Base-by-base conservation (phyloP, 2,113 vertebrate genomes). In the Myotis yumanensis region DNA sequence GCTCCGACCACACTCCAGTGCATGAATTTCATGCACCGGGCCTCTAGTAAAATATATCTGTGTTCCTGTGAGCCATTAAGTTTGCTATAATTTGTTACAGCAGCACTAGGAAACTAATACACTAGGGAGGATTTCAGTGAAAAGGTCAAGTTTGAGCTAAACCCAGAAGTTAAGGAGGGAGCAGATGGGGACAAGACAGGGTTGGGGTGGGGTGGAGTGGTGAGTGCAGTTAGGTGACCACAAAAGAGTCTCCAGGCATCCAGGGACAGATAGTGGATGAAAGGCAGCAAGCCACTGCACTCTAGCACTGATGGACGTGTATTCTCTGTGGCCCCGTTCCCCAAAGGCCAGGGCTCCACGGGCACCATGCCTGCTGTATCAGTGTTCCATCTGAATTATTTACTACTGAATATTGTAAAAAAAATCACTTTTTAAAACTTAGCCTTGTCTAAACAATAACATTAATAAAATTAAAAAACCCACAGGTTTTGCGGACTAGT, bases 291-390 rank as follows among this genome's bases (percentile, higher is more conserved):
- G 48, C 66, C 0, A 7, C 43, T 9, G 20, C 8, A 12, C 64
- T 64, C 69, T 7, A 5, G 51, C 52, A 23, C 43, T 0, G 8
- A 37, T 11, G 5, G 14, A 51, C 0, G 1, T 1, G 14, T 30
- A 11, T 43, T 12, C 5, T 18, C 6, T 2, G 28, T 30, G 52
- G 82, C 32, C 25, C 83, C 0, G 5, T 15, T 57, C 72, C 30
- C 25, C 37, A 8, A 22, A 22, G 51, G 64, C 43, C 32, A 76
- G n/a, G 11, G 73, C 8, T 7, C 20, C 7, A 17, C 11, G 2
- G 7, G 16, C 25, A 7, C 22, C 51, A 5, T 52, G 16, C 40
- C 32, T 66, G 32, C 28, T 43, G 1, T 11, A 64, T 7, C 51
- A 5, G 9, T 85, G 66, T 14, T 32, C 51, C 35, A 32, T 15